Conservation (phyloP, 2,113 vertebrate species). For the Mastomys natalensis region DNA sequence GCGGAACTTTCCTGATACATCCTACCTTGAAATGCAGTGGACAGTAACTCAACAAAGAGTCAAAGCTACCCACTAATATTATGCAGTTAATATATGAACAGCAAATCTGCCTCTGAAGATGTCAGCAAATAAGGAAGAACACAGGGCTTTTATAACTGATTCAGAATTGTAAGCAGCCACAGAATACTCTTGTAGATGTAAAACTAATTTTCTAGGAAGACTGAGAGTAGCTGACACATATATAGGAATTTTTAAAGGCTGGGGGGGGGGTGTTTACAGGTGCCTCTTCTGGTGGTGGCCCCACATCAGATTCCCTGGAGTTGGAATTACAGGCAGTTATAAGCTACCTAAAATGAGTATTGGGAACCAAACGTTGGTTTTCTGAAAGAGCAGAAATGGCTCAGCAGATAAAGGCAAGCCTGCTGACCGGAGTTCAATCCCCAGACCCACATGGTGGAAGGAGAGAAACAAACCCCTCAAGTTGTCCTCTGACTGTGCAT, state of each 20-base stretch:
- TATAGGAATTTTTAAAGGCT: background rate
- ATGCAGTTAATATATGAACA: background rate
- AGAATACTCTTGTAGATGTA: constrained; percentile 10
- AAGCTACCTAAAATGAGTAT: background rate
- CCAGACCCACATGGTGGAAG: background rate
- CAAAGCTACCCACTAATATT: background rate
- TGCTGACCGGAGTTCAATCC: background rate
- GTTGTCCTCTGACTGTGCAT: background rate
- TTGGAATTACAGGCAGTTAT: background rate
- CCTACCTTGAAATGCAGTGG: background rate
- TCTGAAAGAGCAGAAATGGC: background rate
- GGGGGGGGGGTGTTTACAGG: background rate
- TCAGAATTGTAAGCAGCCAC: background rate
- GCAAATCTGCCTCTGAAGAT: background rate
- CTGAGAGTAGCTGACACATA: background rate
- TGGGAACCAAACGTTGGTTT: background rate
- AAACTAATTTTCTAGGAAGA: constrained; percentile 21
- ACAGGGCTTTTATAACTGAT: background rate
- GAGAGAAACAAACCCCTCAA: background rate
- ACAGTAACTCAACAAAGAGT: background rate
- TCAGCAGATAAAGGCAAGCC: background rate
- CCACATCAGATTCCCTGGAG: background rate
- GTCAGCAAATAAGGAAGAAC: background rate
- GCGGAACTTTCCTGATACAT: background rate
- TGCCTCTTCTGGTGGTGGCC: background rate